Evolutionary conservation across 2,113 vertebrate species (phyloP), one percentile per base, ranked within the genome.

Genomic region (Gulo gulo): DNA sequence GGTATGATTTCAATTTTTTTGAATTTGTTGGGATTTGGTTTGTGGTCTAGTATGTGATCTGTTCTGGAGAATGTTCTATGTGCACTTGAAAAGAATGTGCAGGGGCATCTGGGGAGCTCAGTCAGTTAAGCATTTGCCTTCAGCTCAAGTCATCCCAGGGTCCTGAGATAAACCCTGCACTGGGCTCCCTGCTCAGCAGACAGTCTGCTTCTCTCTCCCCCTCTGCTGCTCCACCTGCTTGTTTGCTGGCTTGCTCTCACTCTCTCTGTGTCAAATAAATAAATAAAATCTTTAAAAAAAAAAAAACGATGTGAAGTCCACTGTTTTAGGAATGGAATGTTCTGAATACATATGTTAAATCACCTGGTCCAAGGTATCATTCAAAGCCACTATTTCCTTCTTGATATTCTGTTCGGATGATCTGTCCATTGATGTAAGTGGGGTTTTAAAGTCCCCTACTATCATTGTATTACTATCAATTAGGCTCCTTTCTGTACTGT

Each of bases 201-300:
- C 5, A 65, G 61, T 13, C 61, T 65, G 61, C 61, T 31, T 31
- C 61, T 31, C 29, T 31, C 61, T 14, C 61, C 14, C 61, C 61
- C 26, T 65, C 61, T 65, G 61, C 61, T 65, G 61, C 13, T 65
- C 29, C 13, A 12, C 61, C 29, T 65, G 61, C 26, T 63, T 63
- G 4, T 31, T 29, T 65, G 5, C 12, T 31, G 0, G 2, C 20
- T 1, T 31, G 12, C 29, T 31, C 61, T 65, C 12, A 6, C 61
- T 65, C 12, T 1, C 29, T 65, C 26, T 52, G 4, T 18, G 4
- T 18, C 15, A 65, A 65, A 65, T 65, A 31, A 31, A 65, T 65
- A 65, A 65, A 65, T 65, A 65, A 65, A 65, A 65, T 65, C 11
- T 14, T 31, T 1, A 29, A 63, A 63, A 63, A 29, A 31, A 63